phyloP scores from a whole-genome alignment of 2,113 vertebrate genomes.

The Actinemys pallida region DNA sequence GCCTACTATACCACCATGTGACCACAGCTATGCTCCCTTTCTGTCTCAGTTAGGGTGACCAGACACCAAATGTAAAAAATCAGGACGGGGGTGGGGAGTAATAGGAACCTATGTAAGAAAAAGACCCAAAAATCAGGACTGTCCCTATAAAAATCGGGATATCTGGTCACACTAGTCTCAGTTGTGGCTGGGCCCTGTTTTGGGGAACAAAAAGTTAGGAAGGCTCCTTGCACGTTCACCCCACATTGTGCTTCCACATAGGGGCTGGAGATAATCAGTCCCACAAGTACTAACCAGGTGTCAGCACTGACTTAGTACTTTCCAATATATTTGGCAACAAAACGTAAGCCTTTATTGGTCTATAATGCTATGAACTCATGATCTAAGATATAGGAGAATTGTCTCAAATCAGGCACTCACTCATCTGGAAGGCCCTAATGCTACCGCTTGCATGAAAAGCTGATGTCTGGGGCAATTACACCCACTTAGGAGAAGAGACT shows the following conservation, averaged over 20 bases:
- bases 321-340: neutral
- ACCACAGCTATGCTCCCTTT: neutral
- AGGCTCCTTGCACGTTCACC: neutral
- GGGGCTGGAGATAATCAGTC: neutral
- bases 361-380: neutral
- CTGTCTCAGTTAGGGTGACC: neutral
- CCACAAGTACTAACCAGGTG: neutral
- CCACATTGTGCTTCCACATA: accelerated
- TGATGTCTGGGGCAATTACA: neutral
- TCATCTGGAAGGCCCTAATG: neutral
- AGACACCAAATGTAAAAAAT: no score
- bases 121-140: no score
- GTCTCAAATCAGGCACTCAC: neutral
- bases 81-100: no score
- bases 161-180: neutral
- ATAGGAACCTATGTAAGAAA: no score
- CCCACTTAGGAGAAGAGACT: neutral
- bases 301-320: neutral
- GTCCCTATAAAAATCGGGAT: no score
- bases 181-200: accelerated
- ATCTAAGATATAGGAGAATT: neutral
- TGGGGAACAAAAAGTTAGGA: neutral
- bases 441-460: neutral
- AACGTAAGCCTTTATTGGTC: neutral
- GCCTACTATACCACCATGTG: neutral